Evolutionary conservation across 53 echinoderm and acorn worm genomes (phyloP).

Genomic region (Patiria pectinifera): DNA sequence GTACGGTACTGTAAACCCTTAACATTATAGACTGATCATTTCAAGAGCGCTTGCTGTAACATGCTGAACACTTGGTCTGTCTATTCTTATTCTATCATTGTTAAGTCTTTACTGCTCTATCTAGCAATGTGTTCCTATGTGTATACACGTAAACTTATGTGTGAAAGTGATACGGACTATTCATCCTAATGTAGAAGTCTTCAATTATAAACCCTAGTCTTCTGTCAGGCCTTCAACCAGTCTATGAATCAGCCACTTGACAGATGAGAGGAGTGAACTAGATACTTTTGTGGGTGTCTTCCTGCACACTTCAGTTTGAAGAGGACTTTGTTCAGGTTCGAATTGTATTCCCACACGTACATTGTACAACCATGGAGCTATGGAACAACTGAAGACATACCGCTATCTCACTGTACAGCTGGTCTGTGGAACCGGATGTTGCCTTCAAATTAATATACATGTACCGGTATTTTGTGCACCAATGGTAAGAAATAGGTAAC

Average conservation of each 20-base stretch:
- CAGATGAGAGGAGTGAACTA: background rate
- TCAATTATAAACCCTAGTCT: background rate
- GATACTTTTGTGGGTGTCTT: slow-evolving; percentile 8
- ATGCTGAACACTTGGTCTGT: background rate
- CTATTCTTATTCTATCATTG: background rate
- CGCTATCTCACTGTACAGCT: too few species aligned
- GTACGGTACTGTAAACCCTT: background rate
- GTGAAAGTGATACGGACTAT: slow-evolving; percentile 19
- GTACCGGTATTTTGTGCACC: background rate
- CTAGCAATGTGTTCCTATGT: background rate
- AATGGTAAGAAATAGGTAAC: too few species aligned
- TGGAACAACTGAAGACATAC: too few species aligned
- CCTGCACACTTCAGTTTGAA: slow-evolving; percentile 20
- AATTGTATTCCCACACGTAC: background rate
- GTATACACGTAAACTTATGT: background rate
- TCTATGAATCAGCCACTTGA: slow-evolving; percentile 26
- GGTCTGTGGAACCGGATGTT: too few species aligned
- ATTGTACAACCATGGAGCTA: background rate
- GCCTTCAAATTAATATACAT: background rate
- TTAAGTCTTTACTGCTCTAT: background rate
- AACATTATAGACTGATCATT: background rate
- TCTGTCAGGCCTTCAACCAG: background rate
- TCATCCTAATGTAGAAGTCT: background rate
- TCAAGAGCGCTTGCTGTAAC: background rate
- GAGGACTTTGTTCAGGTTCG: slow-evolving; percentile 17